Base-by-base conservation (phyloP, 2,113 vertebrate genomes). In the Odontesthes bonariensis region DNA sequence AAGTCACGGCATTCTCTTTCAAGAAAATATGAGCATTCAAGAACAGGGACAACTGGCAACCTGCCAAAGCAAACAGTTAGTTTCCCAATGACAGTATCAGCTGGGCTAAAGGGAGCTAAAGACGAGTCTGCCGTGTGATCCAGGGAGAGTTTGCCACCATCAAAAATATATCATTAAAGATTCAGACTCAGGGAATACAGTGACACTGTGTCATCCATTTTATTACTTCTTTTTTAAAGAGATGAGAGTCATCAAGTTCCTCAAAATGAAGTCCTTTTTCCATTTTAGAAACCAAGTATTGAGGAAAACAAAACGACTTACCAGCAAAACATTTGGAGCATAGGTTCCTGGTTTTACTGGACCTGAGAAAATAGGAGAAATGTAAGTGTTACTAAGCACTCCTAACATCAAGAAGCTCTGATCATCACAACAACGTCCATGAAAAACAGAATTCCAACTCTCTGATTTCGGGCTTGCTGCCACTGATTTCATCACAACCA, bases 261-360 rank as follows among this genome's bases (percentile, higher is more conserved):
- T 27, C 27, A 27, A 38, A 38, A 8, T 10, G 19, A n/a, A 19
- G 17, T 6, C 8, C 17, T 19, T n/a, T 4, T 8, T 49, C 17
- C 46, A n/a, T 49, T 17, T n/a, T n/a, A 49, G 17, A 47, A 47
- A 5, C 16, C 5, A 16, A 17, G 4, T 13, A 19, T 7, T 38
- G 35, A 38, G 35, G 6, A 10, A 16, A 44, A 44, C 7, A 64
- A 49, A 49, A 60, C n/a, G 86, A 96, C 97, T 97, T 95, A 99
- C 98, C 97, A 92, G 96, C 95, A 95, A 97, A 99, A 95, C 97
- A 99, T 95, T 98, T 98, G 91, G 97, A 99, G 95, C 97, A 99
- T 84, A 99, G 95, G 91, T 98, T 99, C 97, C 97, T 98, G 90
- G 97, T 99, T 96, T 99, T 97, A 95, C 98, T 99, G 92, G 97